Percentiles rank a stretch among this genome's conserved stretches.
phyloP scores from a whole-genome alignment of 2,113 vertebrate species.

The Mus spicilegus region DNA sequence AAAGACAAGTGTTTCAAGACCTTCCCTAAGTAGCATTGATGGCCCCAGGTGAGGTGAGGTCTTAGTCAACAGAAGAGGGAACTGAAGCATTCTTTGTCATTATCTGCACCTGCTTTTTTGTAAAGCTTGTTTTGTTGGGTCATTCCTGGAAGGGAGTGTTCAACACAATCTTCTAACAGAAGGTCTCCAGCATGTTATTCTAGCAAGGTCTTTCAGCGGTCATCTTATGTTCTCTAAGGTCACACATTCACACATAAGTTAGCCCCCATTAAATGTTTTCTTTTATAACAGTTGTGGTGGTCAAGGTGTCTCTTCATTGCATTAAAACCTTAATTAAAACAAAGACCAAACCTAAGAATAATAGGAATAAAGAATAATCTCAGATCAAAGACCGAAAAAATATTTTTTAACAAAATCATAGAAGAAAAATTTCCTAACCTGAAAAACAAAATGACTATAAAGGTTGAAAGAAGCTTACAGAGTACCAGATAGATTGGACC shows the following conservation, averaged over 20 bases:
- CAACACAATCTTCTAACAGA: too few relatives aligned
- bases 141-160: too few relatives aligned
- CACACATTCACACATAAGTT: neutral
- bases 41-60: too few relatives aligned
- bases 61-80: too few relatives aligned
- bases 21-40: too few relatives aligned
- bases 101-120: too few relatives aligned
- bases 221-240: too few relatives aligned
- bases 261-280: neutral
- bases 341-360: neutral
- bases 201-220: too few relatives aligned
- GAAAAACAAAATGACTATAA: neutral
- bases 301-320: neutral
- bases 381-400: neutral
- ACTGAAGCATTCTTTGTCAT: too few relatives aligned
- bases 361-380: neutral
- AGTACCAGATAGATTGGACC: neutral
- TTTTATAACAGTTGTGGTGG: neutral
- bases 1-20: too few relatives aligned
- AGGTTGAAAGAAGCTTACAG: neutral
- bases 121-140: too few relatives aligned
- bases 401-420: neutral
- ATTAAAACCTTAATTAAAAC: neutral
- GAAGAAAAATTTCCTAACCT: neutral
- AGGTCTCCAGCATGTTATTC: too few relatives aligned